Base-by-base conservation (phyloP, 2,113 vertebrate genomes). In the Gopherus flavomarginatus region DNA sequence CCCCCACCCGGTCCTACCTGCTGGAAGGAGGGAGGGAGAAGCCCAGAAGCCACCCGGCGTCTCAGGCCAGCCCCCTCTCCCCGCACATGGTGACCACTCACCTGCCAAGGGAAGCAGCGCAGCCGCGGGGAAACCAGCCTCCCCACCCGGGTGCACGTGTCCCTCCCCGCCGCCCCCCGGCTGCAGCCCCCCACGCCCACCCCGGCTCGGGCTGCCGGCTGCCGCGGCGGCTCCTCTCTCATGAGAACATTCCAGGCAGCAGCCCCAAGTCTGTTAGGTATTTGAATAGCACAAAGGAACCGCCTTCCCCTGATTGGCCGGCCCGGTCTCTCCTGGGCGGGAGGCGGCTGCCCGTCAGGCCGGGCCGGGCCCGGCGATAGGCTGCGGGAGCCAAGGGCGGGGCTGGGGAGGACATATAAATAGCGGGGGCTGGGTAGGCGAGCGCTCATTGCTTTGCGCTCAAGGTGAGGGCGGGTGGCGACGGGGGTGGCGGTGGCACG, bases 231-330 rank as follows among this genome's bases (percentile, higher is more conserved):
- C 93, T 53, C 52, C 88, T 62, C 89, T 95, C 96, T 96, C 94
- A 92, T 92, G 98, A 98, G 98, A 98, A 98, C 98, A 97, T 98
- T 98, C 98, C 97, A 94, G 97, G 97, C 98, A 98, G 96, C 98
- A n/a, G 84, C 88, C 82, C 89, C 2, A 93, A 95, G 57, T 96
- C 96, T 72, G 97, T 95, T 90, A 92, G 87, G 95, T 95, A 86
- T 98, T 99, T 99, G 98, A 98, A 99, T 99, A 98, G 98, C 98
- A 98, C 98, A 98, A 98, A 98, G 98, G 98, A 98, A 98, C 99
- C 99, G 98, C 99, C 99, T 98, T 98, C 92, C 92, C 97, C 97
- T 97, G 93, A 99, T 99, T 99, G 99, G 99, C 92, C 94, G 53
- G 82, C 85, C 85, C 57, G 56, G 93, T 47, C 91, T 97, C 95